Percentiles rank a stretch among this genome's conserved stretches.
Conservation (phyloP, 2,888 invertebrate species). For the Xestia c-nigrum region DNA sequence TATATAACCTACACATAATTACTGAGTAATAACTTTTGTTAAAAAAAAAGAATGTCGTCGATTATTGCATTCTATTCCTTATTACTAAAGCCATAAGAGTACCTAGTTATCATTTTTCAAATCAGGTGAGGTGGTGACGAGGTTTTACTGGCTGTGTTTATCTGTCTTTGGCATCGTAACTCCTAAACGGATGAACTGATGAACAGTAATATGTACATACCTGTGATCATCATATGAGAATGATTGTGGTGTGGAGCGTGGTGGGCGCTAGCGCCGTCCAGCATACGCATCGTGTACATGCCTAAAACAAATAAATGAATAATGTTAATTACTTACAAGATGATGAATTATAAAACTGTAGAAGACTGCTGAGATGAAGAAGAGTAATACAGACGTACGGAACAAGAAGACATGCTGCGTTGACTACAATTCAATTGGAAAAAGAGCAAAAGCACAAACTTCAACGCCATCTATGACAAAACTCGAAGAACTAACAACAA, state of each 20-base stretch:
- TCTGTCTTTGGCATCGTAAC: background rate
- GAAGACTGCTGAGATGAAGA: background rate
- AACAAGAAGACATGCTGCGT: background rate
- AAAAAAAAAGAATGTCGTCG: no score
- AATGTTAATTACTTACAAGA: background rate
- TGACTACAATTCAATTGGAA: no score
- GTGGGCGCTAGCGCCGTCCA: constrained; percentile 91
- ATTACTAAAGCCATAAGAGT: no score
- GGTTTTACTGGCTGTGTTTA: background rate
- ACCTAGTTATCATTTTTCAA: no score
- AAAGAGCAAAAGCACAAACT: no score
- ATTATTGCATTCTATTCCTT: no score
- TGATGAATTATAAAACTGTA: background rate
- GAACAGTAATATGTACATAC: constrained; percentile 67
- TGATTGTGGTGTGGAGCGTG: constrained; percentile 81
- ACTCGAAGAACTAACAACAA: no score
- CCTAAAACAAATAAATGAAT: constrained; percentile 87
- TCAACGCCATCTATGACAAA: no score
- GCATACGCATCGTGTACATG: constrained; percentile 96
- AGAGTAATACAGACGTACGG: background rate
- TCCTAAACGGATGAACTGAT: background rate
- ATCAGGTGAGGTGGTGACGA: no score
- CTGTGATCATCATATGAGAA: constrained; percentile 85
- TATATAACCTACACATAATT: no score
- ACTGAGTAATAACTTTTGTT: no score